These are phyloP conservation scores for Trachelus troglodyta DNA, from an alignment of 2,888 invertebrate species.

Conservation along the genomic window DNA sequence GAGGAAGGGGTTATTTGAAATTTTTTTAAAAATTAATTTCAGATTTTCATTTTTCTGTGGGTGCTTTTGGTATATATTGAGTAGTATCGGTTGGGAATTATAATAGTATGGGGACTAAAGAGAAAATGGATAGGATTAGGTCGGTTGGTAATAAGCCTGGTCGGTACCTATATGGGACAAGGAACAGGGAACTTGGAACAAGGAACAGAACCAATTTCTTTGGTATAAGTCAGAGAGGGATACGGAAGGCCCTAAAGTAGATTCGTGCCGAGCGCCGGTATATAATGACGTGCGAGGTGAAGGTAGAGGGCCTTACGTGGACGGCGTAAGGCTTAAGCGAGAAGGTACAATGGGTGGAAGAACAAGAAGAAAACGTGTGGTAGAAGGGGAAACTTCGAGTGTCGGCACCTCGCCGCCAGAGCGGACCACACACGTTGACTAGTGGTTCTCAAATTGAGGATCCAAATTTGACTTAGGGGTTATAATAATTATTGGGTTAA, in stretches of 20 bases:
- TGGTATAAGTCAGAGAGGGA: constrained; percentile 9
- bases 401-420: constrained; percentile 66
- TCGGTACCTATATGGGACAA: constrained; percentile 4
- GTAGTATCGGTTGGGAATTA: not conserved
- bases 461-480: constrained; percentile 13
- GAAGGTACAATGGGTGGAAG: constrained; percentile 10
- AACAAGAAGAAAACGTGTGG: constrained; percentile 28
- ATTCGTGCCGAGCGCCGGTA: constrained; percentile 59
- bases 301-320: constrained; percentile 11
- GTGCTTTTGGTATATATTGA: not conserved
- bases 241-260: constrained; percentile 52
- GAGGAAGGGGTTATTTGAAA: not conserved
- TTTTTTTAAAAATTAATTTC: not conserved
- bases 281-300: constrained; percentile 59
- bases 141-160: constrained; percentile 56
- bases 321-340: not conserved
- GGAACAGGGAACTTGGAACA: not conserved
- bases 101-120: constrained; percentile 40
- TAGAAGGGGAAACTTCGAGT: constrained; percentile 59
- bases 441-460: constrained; percentile 59
- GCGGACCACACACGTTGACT: constrained; percentile 65
- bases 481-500: not conserved
- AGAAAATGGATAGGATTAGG: constrained; percentile 58
- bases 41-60: not conserved
- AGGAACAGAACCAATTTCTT: constrained; percentile 7